These are phyloP conservation scores for Bergia sp. DNA, from an alignment of 92 coral and sea anemone species.

Conservation along the genomic window DNA sequence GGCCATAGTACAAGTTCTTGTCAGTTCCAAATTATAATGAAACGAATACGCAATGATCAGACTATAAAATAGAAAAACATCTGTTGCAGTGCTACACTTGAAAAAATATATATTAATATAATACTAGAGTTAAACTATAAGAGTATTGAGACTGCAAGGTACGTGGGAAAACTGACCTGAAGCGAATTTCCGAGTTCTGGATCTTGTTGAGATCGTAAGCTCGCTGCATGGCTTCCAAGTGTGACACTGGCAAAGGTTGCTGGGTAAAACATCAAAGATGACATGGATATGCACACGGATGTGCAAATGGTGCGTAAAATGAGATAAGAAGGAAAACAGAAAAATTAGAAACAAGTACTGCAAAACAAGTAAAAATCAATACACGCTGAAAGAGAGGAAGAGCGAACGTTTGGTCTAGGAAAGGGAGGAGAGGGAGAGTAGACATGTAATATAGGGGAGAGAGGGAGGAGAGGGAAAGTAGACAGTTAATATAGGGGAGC, in stretches of 20 bases:
- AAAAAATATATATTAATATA: no score
- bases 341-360: constrained; percentile 8
- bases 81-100: neutral
- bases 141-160: no score
- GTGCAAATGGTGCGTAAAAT: neutral
- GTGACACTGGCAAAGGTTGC: constrained; percentile 66
- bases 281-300: neutral
- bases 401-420: no score
- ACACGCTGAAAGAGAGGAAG: no score
- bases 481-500: no score
- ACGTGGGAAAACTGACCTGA: constrained; percentile 59
- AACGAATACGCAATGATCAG: neutral
- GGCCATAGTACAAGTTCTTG: no score
- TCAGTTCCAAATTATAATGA: neutral
- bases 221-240: constrained; percentile 77
- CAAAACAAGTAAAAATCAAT: no score
- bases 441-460: no score
- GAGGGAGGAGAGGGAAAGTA: no score
- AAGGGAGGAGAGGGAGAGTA: no score
- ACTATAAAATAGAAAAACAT: no score
- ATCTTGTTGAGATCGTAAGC: constrained; percentile 61
- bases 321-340: neutral
- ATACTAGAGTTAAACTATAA: no score
- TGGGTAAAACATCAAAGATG: neutral
- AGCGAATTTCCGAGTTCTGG: constrained; percentile 76